Evolutionary conservation across 2,797 vertebrate species (phyloP).

Genomic region (Meda fulgida): DNA sequence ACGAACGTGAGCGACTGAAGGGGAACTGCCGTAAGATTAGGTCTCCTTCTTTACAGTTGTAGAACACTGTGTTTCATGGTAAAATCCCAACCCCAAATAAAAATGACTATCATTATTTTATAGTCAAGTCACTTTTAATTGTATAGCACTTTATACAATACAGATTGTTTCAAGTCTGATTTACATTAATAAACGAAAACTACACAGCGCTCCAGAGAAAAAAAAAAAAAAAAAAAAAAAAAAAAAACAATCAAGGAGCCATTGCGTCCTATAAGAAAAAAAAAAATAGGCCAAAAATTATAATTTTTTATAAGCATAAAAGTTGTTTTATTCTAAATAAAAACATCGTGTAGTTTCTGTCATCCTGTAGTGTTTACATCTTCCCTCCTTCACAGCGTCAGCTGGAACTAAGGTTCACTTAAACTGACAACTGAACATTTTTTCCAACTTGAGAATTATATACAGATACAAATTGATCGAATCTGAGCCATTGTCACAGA

Average conservation of each 20-base stretch:
- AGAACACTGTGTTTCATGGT: not conserved
- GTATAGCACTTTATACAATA: too few relatives aligned
- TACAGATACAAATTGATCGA: not conserved
- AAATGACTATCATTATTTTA: not conserved
- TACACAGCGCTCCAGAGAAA: too few relatives aligned
- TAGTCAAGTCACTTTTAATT: too few relatives aligned
- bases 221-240: fast-evolving
- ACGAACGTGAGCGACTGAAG: too few relatives aligned
- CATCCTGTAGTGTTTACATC: not conserved
- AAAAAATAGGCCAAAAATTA: too few relatives aligned
- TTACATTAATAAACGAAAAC: too few relatives aligned
- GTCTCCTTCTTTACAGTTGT: too few relatives aligned
- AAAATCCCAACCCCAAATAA: not conserved
- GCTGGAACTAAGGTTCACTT: not conserved
- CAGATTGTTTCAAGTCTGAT: too few relatives aligned
- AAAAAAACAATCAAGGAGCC: too few relatives aligned
- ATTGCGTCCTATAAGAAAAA: too few relatives aligned
- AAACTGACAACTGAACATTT: not conserved
- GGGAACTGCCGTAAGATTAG: too few relatives aligned
- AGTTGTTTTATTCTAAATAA: not conserved
- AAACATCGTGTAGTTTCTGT: not conserved
- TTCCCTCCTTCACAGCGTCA: not conserved
- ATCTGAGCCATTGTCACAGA: not conserved
- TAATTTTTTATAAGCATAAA: too few relatives aligned
- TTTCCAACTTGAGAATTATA: not conserved